These are phyloP conservation scores for Byasa hedistus DNA, from an alignment of 2,888 invertebrate genomes.

Conservation along the genomic window DNA sequence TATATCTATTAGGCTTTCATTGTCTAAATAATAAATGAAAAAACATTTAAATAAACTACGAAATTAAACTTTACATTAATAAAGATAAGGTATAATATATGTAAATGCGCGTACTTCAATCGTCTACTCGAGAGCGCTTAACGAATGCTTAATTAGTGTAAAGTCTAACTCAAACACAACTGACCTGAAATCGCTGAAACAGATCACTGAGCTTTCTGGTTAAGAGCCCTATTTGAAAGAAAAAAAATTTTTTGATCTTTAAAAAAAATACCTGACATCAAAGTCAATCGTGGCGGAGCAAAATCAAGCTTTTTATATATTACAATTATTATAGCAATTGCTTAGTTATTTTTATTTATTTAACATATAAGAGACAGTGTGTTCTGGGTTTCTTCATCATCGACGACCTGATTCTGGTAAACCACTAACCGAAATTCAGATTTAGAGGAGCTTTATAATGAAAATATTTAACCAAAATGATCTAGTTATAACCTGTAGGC, in stretches of 20 bases:
- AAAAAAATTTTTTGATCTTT: neutral
- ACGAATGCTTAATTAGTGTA: slow-evolving; percentile 10
- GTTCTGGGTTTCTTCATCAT: too few species aligned
- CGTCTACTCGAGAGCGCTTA: neutral
- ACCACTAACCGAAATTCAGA: too few species aligned
- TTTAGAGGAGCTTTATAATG: too few species aligned
- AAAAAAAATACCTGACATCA: neutral
- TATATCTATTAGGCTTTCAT: too few species aligned
- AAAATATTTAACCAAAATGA: too few species aligned
- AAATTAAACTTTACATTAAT: neutral
- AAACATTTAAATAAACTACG: neutral
- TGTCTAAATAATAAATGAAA: neutral
- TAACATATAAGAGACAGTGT: too few species aligned
- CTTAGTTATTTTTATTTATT: too few species aligned
- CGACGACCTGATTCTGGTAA: too few species aligned
- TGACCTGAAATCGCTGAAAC: slow-evolving; percentile 10
- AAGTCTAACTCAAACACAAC: slow-evolving; percentile 7
- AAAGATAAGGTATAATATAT: neutral
- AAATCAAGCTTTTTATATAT: neutral
- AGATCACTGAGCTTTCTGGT: slow-evolving; percentile 8
- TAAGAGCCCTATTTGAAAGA: neutral
- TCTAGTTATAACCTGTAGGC: neutral
- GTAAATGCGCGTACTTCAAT: neutral
- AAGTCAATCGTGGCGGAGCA: neutral
- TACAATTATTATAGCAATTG: too few species aligned